Evolutionary conservation across 2,888 invertebrate species (phyloP).

Genomic region (Protula sp.): DNA sequence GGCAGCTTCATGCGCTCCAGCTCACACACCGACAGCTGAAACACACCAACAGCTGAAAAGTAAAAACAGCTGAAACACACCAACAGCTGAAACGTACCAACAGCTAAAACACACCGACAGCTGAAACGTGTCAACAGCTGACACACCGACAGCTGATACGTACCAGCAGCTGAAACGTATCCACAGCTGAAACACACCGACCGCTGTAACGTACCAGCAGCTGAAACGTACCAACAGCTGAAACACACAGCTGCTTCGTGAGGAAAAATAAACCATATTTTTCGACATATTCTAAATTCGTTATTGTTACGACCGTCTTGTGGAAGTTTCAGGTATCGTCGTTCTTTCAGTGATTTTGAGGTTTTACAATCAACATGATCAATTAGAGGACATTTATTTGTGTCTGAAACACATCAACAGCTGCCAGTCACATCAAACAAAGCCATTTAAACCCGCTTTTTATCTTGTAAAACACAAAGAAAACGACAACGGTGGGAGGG

Average conservation of each 20-base stretch:
- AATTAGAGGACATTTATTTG: too few relatives aligned
- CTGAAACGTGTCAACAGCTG: conserved; percentile 31
- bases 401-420: neutral
- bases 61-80: conserved; percentile 27
- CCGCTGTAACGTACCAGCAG: conserved; percentile 24
- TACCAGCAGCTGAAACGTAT: conserved; percentile 33
- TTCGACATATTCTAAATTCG: too few relatives aligned
- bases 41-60: neutral
- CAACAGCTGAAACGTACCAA: conserved; percentile 8
- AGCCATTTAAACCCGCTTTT: too few relatives aligned
- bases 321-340: too few relatives aligned
- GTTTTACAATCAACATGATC: too few relatives aligned
- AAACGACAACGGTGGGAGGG: too few relatives aligned
- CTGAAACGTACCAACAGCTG: conserved; percentile 31
- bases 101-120: conserved; percentile 24
- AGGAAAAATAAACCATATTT: neutral
- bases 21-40: conserved; percentile 40
- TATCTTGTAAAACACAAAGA: too few relatives aligned
- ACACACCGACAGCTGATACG: neutral
- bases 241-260: neutral
- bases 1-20: conserved; percentile 42
- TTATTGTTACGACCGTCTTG: too few relatives aligned
- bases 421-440: too few relatives aligned
- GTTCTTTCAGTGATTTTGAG: too few relatives aligned
- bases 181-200: conserved; percentile 7